phyloP scores from a whole-genome alignment of 1,140 invertebrate genomes.

The Prorops nasuta region DNA sequence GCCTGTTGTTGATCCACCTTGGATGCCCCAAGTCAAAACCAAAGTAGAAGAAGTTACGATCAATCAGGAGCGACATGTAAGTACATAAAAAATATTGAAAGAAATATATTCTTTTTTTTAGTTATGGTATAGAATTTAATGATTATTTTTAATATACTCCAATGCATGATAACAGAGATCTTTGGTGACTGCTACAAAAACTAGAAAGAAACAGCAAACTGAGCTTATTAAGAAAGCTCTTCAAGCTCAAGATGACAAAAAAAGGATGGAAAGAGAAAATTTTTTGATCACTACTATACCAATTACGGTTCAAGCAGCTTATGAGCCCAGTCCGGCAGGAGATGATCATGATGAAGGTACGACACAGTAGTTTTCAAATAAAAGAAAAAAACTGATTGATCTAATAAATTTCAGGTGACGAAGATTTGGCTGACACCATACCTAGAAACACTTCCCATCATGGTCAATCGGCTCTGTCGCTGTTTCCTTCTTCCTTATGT shows the following conservation, averaged over 20 bases:
- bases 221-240: slow-evolving; percentile 94
- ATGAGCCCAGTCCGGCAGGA: slow-evolving; percentile 83
- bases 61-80: slow-evolving; percentile 97
- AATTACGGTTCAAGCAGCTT: slow-evolving; percentile 91
- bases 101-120: not conserved
- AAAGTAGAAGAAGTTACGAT: slow-evolving; percentile 99
- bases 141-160: not conserved
- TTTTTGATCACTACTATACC: slow-evolving; percentile 97
- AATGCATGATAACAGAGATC: slow-evolving; percentile 70
- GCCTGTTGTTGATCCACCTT: slow-evolving; percentile 96
- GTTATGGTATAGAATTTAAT: slow-evolving; percentile 18
- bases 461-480: slow-evolving; percentile 84
- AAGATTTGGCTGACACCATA: slow-evolving; percentile 69
- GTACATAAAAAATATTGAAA: slow-evolving; percentile 34
- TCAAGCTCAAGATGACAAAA: slow-evolving; percentile 93
- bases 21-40: slow-evolving; percentile 96
- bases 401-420: slow-evolving; percentile 48
- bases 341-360: slow-evolving; percentile 86
- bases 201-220: slow-evolving; percentile 97
- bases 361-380: not conserved
- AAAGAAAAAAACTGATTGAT: not conserved
- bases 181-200: slow-evolving; percentile 97
- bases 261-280: slow-evolving; percentile 89
- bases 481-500: slow-evolving; percentile 96
- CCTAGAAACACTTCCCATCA: slow-evolving; percentile 71